These are phyloP conservation scores for Chiridota heheva DNA, from an alignment of 35 echinoderm and acorn worm species.

Conservation along the genomic window DNA sequence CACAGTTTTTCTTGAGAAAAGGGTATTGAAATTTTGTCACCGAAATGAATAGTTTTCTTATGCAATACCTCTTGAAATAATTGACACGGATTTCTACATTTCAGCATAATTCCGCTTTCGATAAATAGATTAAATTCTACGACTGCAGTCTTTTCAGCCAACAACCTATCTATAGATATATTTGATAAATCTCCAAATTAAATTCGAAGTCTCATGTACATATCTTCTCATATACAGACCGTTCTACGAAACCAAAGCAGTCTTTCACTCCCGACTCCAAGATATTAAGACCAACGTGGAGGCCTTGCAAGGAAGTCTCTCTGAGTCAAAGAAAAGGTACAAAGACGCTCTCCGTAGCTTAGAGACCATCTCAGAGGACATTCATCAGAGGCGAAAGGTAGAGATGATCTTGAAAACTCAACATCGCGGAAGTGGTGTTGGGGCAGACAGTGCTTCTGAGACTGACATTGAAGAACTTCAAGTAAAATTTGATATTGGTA, in stretches of 20 bases:
- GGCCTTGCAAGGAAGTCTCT: conserved; percentile 38
- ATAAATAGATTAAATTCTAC: too few relatives aligned
- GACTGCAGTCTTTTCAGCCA: too few relatives aligned
- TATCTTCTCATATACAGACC: conserved; percentile 46
- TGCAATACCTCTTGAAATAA: too few relatives aligned
- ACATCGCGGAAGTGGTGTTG: conserved; percentile 68
- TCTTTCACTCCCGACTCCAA: conserved; percentile 53
- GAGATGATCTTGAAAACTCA: conserved; percentile 24
- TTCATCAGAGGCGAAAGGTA: conserved; percentile 69
- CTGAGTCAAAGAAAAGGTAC: conserved; percentile 55
- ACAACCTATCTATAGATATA: too few relatives aligned
- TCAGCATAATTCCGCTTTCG: too few relatives aligned
- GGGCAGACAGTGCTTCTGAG: conserved; percentile 68
- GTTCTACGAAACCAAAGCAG: conserved; percentile 68
- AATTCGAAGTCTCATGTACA: too few relatives aligned
- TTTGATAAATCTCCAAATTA: too few relatives aligned
- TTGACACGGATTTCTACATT: too few relatives aligned
- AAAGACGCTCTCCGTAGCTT: conserved; percentile 60
- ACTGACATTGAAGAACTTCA: not conserved
- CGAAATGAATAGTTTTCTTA: too few relatives aligned
- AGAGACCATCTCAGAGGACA: conserved; percentile 92
- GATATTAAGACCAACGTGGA: conserved; percentile 58
- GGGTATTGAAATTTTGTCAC: too few relatives aligned
- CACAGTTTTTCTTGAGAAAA: too few relatives aligned
- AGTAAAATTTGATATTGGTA: conserved; percentile 11